Conservation (phyloP, 2,888 invertebrate species). For the Gibbula magus region DNA sequence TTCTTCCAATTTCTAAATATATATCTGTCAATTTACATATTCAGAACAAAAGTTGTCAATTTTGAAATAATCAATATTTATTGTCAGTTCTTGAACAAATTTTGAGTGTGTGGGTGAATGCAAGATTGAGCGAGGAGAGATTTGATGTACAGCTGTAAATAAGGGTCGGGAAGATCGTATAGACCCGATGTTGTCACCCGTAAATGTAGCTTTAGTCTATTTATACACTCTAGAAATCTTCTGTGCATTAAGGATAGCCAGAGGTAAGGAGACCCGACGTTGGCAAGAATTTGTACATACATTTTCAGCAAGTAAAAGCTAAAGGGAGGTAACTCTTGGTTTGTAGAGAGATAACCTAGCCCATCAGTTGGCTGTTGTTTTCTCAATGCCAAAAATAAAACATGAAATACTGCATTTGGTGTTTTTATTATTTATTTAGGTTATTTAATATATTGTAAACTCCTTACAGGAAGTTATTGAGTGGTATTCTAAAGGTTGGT, state of each 20-base stretch:
- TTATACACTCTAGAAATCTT: background rate
- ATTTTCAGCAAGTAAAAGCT: background rate
- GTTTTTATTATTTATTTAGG: too few species aligned
- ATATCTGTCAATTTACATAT: background rate
- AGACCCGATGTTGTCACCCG: background rate
- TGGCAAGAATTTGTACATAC: background rate
- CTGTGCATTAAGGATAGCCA: background rate
- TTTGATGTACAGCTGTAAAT: background rate
- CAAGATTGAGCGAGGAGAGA: background rate
- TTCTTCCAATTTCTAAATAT: background rate
- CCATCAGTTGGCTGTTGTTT: background rate
- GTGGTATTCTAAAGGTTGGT: too few species aligned
- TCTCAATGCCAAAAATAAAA: slow-evolving; percentile 14
- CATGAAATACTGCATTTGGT: too few species aligned
- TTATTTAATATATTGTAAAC: too few species aligned
- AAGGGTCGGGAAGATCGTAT: background rate
- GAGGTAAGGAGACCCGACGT: background rate
- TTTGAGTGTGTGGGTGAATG: background rate
- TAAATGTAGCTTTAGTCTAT: background rate
- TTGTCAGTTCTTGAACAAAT: background rate
- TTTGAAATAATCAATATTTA: slow-evolving; percentile 4
- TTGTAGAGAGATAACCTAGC: slow-evolving; percentile 4
- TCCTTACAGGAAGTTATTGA: too few species aligned
- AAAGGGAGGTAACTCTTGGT: slow-evolving; percentile 1
- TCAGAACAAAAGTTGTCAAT: slow-evolving; percentile 12